Percentiles rank a stretch among this genome's conserved stretches.
Conservation (phyloP, 2,888 invertebrate species). For the Ecliptopera silaceata region DNA sequence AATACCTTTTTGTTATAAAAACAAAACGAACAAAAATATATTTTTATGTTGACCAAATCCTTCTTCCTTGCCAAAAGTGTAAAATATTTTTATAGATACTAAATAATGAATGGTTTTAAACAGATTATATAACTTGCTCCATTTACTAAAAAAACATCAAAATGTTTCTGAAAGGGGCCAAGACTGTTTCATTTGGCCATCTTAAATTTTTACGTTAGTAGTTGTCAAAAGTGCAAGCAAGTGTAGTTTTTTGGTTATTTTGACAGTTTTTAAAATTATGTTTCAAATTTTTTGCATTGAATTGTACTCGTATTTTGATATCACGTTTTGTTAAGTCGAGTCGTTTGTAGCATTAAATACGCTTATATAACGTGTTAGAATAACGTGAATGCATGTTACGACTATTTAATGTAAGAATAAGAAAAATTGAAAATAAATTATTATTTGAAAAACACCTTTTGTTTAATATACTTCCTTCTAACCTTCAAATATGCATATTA, state of each 20-base stretch:
- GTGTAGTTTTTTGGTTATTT: slow-evolving; percentile 11
- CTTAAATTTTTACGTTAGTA: neutral
- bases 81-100: slow-evolving; percentile 35
- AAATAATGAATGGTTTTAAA: slow-evolving; percentile 15
- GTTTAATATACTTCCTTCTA: too few relatives aligned
- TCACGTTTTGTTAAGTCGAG: slow-evolving; percentile 20
- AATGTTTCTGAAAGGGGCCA: slow-evolving; percentile 10
- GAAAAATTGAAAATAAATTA: slow-evolving; percentile 73
- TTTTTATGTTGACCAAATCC: slow-evolving; percentile 28
- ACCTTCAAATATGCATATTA: too few relatives aligned
- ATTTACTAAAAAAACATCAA: slow-evolving; percentile 1
- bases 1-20: slow-evolving; percentile 12
- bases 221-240: slow-evolving; percentile 9
- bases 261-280: slow-evolving; percentile 8
- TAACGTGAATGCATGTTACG: slow-evolving; percentile 73
- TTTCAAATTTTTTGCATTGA: slow-evolving; percentile 19
- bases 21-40: slow-evolving; percentile 20
- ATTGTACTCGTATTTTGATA: slow-evolving; percentile 31
- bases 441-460: slow-evolving; percentile 58
- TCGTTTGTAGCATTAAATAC: slow-evolving; percentile 61
- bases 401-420: slow-evolving; percentile 68
- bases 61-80: slow-evolving; percentile 23
- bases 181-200: slow-evolving; percentile 4
- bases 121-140: slow-evolving; percentile 22
- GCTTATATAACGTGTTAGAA: slow-evolving; percentile 72